Evolutionary conservation across 2,113 vertebrate genomes (phyloP).

Genomic region (Peromyscus polionotus): DNA sequence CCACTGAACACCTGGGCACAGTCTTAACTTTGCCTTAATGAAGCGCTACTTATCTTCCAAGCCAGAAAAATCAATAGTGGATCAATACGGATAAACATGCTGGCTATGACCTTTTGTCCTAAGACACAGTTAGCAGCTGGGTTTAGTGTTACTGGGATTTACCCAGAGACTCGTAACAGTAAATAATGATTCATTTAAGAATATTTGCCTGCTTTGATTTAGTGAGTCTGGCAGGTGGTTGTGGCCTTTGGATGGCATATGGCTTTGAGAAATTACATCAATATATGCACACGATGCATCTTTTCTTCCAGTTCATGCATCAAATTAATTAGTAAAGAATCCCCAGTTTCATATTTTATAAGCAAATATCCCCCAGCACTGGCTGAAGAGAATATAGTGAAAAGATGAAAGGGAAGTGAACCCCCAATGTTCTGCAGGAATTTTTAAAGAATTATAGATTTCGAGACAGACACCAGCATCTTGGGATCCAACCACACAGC

Average conservation of each 20-base stretch:
- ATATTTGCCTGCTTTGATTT: conserved; percentile 73
- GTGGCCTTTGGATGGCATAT: conserved; percentile 73
- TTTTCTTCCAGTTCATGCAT: conserved; percentile 68
- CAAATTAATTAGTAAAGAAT: conserved; percentile 75
- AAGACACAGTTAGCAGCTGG: conserved; percentile 87
- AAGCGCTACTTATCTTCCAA: conserved; percentile 85
- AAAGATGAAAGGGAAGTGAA: conserved; percentile 40
- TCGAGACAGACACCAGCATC: neutral
- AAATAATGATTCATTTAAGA: conserved; percentile 75
- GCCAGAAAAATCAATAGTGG: conserved; percentile 88
- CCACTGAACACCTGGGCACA: conserved; percentile 86
- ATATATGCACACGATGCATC: conserved; percentile 76
- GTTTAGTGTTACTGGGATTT: conserved; percentile 85
- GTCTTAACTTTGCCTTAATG: conserved; percentile 89
- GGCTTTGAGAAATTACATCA: conserved; percentile 83
- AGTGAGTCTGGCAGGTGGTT: conserved; percentile 77
- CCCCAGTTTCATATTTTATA: conserved; percentile 51
- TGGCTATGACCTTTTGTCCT: conserved; percentile 88
- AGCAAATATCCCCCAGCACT: conserved; percentile 31
- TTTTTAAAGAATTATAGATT: conserved; percentile 40
- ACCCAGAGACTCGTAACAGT: conserved; percentile 71
- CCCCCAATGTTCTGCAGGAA: conserved; percentile 26
- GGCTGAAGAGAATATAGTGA: conserved; percentile 4
- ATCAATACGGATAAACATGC: conserved; percentile 89
- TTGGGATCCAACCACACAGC: neutral